These are phyloP conservation scores for Hydraecia micacea DNA, from an alignment of 2,888 invertebrate species.

Conservation along the genomic window DNA sequence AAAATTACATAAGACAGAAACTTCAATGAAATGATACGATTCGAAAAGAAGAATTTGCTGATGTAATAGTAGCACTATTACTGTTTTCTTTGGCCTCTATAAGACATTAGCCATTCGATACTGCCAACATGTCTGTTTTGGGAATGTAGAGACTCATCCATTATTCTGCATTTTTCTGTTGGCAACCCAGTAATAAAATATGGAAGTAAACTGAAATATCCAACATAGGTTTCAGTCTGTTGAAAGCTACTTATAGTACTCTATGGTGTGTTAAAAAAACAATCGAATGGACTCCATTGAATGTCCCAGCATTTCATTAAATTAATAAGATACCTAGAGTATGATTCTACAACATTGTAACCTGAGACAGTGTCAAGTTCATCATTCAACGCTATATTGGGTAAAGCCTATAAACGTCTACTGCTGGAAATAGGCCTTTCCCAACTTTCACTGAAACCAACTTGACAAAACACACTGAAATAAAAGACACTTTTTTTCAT, in stretches of 20 bases:
- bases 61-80: not conserved
- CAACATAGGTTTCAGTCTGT: not conserved
- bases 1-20: no score
- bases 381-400: not conserved
- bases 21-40: not conserved
- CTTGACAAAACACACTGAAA: not conserved
- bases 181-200: not conserved
- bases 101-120: not conserved
- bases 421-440: not conserved
- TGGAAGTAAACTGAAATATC: not conserved
- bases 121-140: not conserved
- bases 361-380: not conserved
- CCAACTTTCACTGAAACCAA: not conserved
- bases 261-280: not conserved
- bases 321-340: not conserved
- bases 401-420: not conserved
- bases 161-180: not conserved
- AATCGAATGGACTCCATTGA: not conserved
- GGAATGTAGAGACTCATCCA: not conserved
- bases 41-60: not conserved
- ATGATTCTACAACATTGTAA: not conserved
- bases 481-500: not conserved
- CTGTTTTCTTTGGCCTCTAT: not conserved
- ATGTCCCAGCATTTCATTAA: not conserved
- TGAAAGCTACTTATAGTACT: not conserved